Conservation (phyloP, 1,140 invertebrate genomes). For the Microplitis demolitor region DNA sequence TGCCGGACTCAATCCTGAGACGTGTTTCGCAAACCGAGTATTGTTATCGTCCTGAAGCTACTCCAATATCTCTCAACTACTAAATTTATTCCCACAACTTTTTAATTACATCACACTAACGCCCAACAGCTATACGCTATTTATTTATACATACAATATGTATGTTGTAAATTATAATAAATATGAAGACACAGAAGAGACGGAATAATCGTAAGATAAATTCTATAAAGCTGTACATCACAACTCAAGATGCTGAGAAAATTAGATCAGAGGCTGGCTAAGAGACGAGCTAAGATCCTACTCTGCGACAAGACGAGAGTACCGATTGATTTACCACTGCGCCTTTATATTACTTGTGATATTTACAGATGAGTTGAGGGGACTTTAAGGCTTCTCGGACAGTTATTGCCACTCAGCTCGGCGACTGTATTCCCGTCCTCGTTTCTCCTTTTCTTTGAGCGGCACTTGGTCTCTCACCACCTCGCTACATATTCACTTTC, state of each 20-base stretch:
- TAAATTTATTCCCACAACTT: not conserved
- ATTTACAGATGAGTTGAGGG: conserved; percentile 49
- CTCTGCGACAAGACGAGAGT: conserved; percentile 36
- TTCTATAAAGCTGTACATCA: not conserved
- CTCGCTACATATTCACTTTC: conserved; percentile 1
- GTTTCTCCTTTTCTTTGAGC: conserved; percentile 6
- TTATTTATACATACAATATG: too few relatives aligned
- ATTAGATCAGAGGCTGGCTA: conserved; percentile 32
- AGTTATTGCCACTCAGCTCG: conserved; percentile 30
- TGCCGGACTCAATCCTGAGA: conserved; percentile 48
- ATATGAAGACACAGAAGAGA: not conserved
- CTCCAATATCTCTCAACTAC: not conserved
- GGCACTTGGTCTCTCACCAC: not conserved
- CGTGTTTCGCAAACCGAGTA: conserved; percentile 60
- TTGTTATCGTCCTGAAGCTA: conserved; percentile 32
- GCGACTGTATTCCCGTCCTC: conserved; percentile 14
- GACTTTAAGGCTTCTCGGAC: conserved; percentile 31
- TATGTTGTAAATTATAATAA: too few relatives aligned
- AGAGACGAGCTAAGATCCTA: conserved; percentile 38
- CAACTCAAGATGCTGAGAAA: not conserved
- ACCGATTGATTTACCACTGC: conserved; percentile 53
- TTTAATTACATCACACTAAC: too few relatives aligned
- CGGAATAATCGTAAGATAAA: not conserved
- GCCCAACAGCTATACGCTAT: too few relatives aligned
- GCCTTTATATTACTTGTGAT: conserved; percentile 33